Evolutionary conservation across 2,113 vertebrate genomes (phyloP).

Genomic region (Cephalopholis sonnerati): DNA sequence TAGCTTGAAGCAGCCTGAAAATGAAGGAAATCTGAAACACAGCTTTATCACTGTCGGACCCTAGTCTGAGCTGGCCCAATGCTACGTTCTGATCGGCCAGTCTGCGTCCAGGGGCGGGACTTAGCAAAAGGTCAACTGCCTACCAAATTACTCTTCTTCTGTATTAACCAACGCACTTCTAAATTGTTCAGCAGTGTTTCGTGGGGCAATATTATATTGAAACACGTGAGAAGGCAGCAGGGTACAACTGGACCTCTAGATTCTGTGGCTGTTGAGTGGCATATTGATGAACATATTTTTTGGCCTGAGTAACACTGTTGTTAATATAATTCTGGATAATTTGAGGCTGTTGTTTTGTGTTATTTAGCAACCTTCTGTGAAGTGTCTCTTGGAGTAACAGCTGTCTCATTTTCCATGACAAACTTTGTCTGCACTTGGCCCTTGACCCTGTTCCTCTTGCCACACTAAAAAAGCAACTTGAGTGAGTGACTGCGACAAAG

Average conservation of each 20-base stretch:
- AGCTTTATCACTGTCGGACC: no score
- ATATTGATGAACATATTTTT: not conserved
- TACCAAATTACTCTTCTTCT: no score
- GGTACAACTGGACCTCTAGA: not conserved
- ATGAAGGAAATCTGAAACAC: no score
- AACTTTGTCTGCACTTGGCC: not conserved
- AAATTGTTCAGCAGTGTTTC: not conserved
- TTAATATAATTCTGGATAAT: not conserved
- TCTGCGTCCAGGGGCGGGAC: no score
- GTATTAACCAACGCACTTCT: no score
- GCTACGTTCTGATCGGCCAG: no score
- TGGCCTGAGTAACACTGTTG: not conserved
- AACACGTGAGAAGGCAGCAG: not conserved
- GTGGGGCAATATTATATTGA: no score
- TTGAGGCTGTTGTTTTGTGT: not conserved
- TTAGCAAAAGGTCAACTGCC: no score
- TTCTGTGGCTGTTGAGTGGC: not conserved
- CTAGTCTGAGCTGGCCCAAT: no score
- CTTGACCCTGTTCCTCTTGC: not conserved
- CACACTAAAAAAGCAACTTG: not conserved
- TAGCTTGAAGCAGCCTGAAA: no score
- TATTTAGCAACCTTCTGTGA: no score
- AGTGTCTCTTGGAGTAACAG: not conserved
- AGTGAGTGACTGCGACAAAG: not conserved
- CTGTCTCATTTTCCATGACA: not conserved